Evolutionary conservation across 2,797 vertebrate species (phyloP).

Genomic region (Streptopelia turtur): DNA sequence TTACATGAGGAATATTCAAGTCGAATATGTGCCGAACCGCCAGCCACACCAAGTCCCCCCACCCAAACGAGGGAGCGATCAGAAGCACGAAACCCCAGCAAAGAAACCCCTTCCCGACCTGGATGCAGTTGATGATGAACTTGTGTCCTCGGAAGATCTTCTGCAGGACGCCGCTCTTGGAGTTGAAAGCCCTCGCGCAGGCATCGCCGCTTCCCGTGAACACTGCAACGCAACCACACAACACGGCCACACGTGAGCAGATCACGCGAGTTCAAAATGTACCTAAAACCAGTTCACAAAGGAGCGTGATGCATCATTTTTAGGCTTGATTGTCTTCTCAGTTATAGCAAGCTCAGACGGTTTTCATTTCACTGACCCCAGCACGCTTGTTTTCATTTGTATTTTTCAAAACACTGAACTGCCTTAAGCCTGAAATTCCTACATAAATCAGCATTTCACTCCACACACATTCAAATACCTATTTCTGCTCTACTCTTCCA

Average conservation of each 20-base stretch:
- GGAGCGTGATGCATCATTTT: fast-evolving
- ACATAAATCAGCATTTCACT: neutral
- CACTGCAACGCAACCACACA: constrained; percentile 70
- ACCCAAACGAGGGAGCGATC: neutral
- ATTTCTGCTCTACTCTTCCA: neutral
- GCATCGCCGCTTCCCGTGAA: constrained; percentile 85
- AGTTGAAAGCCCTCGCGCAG: constrained; percentile 82
- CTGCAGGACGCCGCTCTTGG: constrained; percentile 77
- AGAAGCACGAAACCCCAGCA: neutral
- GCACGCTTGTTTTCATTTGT: neutral
- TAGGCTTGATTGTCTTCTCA: neutral
- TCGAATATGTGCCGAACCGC: too few relatives aligned
- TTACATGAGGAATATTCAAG: neutral
- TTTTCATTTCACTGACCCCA: neutral
- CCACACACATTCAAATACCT: neutral
- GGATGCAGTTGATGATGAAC: constrained; percentile 84
- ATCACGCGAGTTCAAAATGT: fast-evolving
- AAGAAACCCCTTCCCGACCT: constrained; percentile 71
- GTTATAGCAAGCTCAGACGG: neutral
- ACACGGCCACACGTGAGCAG: neutral
- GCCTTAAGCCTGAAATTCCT: neutral
- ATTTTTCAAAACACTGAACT: neutral
- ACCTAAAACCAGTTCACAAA: neutral
- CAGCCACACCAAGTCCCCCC: neutral
- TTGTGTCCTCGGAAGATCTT: constrained; percentile 83